Base-by-base conservation (phyloP, 2,113 vertebrate species). In the Epinephelus moara region DNA sequence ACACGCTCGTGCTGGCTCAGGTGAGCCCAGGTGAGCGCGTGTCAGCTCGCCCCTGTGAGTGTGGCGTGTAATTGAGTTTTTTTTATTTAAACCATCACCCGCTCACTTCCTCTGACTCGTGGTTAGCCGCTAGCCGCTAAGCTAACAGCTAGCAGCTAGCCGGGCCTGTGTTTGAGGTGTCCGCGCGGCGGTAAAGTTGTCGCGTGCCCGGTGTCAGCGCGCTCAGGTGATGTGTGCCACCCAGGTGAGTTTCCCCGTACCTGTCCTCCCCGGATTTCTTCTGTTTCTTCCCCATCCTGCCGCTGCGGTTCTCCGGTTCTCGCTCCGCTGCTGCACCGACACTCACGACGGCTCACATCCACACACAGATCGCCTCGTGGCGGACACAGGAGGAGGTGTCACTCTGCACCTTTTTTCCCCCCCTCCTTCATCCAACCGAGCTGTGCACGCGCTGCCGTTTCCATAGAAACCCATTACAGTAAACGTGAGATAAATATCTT, bases 251-350 rank as follows among this genome's bases (percentile, higher is more conserved):
- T 4, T 23, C 50, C 33, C 14, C 30, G 23, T 93, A 96, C 95
- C 95, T 94, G 90, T 96, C 95, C 69, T 96, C 94, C 15, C 94
- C 95, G 73, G 89, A 90, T 82, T 93, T 96, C 90, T 96, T 96
- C 92, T 95, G 95, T 88, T 95, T 96, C 80, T 96, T 96, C 21
- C 94, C 95, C 95, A 96, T 96, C 42, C 19, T 92, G 57, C 70
- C 80, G 70, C 74, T 78, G 75, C 79, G 75, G 23, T 70, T 6
- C 49, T 50, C 49, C 25, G 23, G 66, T 61, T 86, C 86, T 87
- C 82, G 88, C 62, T 79, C 64, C 61, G 76, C 61, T 76, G 87
- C 66, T 83, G 59, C 49, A 23, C 60, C 70, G 74, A 87, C 75
- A 18, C 82, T 37, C 33, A 87, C 75, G 74, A 79, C 61, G 63